Conservation (phyloP, 1,140 invertebrate genomes). For the Drosophila persimilis region DNA sequence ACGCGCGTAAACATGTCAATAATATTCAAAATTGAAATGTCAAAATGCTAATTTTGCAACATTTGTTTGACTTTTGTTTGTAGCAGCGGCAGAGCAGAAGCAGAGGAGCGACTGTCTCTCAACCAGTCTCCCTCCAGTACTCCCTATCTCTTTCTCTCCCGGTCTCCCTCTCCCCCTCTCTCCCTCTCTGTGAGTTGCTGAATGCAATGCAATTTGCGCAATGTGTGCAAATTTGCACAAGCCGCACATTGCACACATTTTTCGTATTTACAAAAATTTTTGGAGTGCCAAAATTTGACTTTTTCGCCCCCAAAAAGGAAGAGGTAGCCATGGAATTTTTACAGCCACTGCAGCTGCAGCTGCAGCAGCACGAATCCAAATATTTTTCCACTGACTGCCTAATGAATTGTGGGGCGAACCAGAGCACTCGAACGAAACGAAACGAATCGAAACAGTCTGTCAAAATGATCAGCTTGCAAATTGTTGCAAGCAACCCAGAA, state of each 20-base stretch:
- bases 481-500: too few species aligned
- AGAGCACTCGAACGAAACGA: too few species aligned
- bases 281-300: slow-evolving; percentile 43
- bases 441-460: neutral
- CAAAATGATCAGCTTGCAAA: slow-evolving; percentile 29
- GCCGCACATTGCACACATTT: slow-evolving; percentile 57
- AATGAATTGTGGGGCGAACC: slow-evolving; percentile 22
- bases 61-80: slow-evolving; percentile 66
- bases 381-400: slow-evolving; percentile 59
- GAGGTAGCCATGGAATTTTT: slow-evolving; percentile 11
- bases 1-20: slow-evolving; percentile 66
- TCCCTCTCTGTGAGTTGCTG: neutral
- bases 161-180: neutral
- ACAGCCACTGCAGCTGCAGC: slow-evolving; percentile 13
- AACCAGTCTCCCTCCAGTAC: too few species aligned
- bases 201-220: slow-evolving; percentile 71
- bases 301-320: slow-evolving; percentile 22
- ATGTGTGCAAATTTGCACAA: slow-evolving; percentile 72
- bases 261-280: slow-evolving; percentile 8
- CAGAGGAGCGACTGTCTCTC: too few species aligned
- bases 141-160: neutral
- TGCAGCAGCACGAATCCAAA: slow-evolving; percentile 21
- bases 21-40: slow-evolving; percentile 81
- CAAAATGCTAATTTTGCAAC: slow-evolving; percentile 78
- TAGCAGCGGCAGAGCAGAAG: neutral